Evolutionary conservation across 2,797 vertebrate genomes (phyloP).

Genomic region (Nannoperca australis): DNA sequence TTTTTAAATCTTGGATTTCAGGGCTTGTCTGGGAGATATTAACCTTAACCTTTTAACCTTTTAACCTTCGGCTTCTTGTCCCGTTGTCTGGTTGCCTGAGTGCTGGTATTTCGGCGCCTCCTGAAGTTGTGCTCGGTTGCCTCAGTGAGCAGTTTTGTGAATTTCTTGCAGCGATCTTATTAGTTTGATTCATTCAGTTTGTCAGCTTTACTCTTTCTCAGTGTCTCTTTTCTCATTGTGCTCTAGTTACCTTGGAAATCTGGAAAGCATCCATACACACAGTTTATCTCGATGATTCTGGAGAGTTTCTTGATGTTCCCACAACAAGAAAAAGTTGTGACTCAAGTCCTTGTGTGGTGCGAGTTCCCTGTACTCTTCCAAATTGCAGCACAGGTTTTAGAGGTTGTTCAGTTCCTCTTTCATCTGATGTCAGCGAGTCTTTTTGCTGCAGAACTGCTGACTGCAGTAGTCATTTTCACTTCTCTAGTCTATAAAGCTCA

Average conservation of each 20-base stretch:
- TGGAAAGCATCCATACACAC: background rate
- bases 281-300: background rate
- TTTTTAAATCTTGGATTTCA: background rate
- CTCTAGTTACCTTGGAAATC: conserved; percentile 18
- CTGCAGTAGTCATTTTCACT: conserved; percentile 64
- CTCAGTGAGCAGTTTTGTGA: conserved; percentile 25
- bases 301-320: background rate
- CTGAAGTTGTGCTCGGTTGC: conserved; percentile 24
- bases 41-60: background rate
- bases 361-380: conserved; percentile 21
- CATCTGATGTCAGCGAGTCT: background rate
- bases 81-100: conserved; percentile 38
- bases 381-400: conserved; percentile 1
- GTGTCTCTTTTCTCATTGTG: background rate
- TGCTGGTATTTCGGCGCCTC: conserved; percentile 38
- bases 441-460: conserved; percentile 51
- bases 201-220: conserved; percentile 42
- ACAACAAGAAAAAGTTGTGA: conserved; percentile 2
- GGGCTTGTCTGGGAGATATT: conserved; percentile 25
- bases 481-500: conserved; percentile 62
- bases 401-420: conserved; percentile 65
- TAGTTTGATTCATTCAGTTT: conserved; percentile 46
- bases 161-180: conserved; percentile 2
- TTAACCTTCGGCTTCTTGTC: background rate
- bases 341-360: background rate